A percentile compares a stretch with the other conserved stretches of the same genome.
These are phyloP conservation scores for Hofmannophila pseudospretella DNA, from an alignment of 2,888 invertebrate species.

Conservation along the genomic window DNA sequence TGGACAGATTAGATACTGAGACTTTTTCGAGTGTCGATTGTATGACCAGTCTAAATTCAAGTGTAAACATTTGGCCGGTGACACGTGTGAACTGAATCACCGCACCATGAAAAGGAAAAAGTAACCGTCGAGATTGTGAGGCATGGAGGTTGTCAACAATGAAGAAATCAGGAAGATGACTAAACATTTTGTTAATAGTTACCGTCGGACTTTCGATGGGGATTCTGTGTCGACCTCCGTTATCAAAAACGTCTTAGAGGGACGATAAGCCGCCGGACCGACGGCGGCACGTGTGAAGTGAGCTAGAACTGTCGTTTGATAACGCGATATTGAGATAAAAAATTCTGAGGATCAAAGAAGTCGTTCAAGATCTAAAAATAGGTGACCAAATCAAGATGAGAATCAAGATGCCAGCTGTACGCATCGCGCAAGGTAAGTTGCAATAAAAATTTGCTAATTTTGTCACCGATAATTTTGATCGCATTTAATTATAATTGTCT, in stretches of 20 bases:
- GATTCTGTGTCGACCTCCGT: conserved; percentile 53
- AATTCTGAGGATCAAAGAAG: conserved; percentile 60
- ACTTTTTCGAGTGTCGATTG: conserved; percentile 67
- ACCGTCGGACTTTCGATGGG: conserved; percentile 60
- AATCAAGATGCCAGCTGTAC: conserved; percentile 98
- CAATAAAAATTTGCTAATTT: conserved; percentile 1
- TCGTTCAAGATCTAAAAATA: conserved; percentile 72
- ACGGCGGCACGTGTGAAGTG: conserved; percentile 73
- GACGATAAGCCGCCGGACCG: conserved; percentile 69
- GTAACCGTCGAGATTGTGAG: conserved; percentile 35
- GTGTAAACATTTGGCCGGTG: conserved; percentile 42
- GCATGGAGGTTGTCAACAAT: conserved; percentile 32
- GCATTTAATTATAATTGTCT: background rate
- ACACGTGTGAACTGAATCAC: conserved; percentile 39
- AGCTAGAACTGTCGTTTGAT: conserved; percentile 56
- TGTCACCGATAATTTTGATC: too few species aligned
- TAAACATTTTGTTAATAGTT: conserved; percentile 38
- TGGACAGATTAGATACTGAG: conserved; percentile 68
- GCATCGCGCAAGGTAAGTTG: conserved; percentile 95
- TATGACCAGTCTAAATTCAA: conserved; percentile 60
- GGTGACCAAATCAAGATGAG: conserved; percentile 89
- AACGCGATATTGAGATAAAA: conserved; percentile 57
- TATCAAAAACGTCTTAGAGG: conserved; percentile 61
- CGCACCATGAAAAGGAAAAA: conserved; percentile 72
- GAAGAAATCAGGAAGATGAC: conserved; percentile 57